Evolutionary conservation across 2,797 vertebrate genomes (phyloP), one percentile per base, ranked within the genome.

Genomic region (Crocodylus rhombifer): DNA sequence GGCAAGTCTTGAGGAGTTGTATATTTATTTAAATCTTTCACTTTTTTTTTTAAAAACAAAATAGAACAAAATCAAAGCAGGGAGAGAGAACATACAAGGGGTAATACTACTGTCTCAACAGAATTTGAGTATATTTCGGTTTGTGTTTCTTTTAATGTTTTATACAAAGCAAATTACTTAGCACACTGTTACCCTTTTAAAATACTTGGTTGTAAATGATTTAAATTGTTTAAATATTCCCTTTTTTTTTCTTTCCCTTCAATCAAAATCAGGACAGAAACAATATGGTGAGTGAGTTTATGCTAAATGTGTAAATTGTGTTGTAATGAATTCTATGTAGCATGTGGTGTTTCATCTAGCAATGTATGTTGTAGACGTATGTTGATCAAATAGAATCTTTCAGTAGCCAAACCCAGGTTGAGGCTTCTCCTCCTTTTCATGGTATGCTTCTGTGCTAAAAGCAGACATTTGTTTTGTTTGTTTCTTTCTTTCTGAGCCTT

Each of bases 181-280:
- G 42, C 42, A 42, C 42, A 7, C 23, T 86, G 13, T 82, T 89
- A 93, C 26, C 74, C 0, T 67, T 83, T 67, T 16, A 28, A 75
- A 56, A 84, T 61, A 23, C 77, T 81, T 88, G 26, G 62, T 74
- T 86, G 74, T 91, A 15, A 58, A 55, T 91, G 97, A 94, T 94
- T 97, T 42, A 42, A 42, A 42, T 91, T 95, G 30, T 84, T 95
- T 89, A 97, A 98, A 97, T 69, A 12, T 82, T 64, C 86, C 91
- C 96, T 97, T 98, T 96, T n/a, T n/a, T 97, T 98, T 95, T 98
- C 89, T 98, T 98, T 95, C 95, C 98, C 98, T 97, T 98, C 97
- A 98, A 98, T 98, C 98, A 97, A 98, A 98, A 99, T 99, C 99
- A 99, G 99, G 99, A 99, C 98, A 99, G 99, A 98, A 99, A 99